Evolutionary conservation across 2,113 vertebrate genomes (phyloP), one percentile per base, ranked within the genome.

Genomic region (Sylvia atricapilla): DNA sequence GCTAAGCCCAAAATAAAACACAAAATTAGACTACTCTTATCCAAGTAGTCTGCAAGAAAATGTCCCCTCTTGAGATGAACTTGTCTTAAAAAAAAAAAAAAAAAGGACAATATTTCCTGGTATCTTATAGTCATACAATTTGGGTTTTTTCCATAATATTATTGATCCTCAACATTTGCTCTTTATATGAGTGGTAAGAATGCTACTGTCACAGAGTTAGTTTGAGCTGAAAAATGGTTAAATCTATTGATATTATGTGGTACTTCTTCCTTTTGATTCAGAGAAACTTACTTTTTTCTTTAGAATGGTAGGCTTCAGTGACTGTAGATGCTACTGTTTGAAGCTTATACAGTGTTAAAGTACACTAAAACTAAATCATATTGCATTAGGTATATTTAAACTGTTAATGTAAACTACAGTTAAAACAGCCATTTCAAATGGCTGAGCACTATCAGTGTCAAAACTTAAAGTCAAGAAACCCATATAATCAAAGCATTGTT

Each of bases 401-500:
- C 39, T 79, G 62, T 41, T 91, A 68, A 78, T 72, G 80, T 66
- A 91, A 92, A n/a, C 63, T 58, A 72, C 30, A n/a, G 35, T 84
- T 90, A 91, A 73, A 93, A 86, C 20, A 93, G 55, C 49, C 43
- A 85, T 62, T 41, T 62, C 50, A 77, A 59, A 91, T 53, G 63
- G 67, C 23, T 90, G 84, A 85, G 72, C 50, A 63, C 59, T 85
- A 73, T 76, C 74, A 83, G 50, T 86, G 59, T 86, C 91, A 95
- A 67, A 83, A 94, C 21, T 68, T 73, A 83, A 82, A 96, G 37
- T 27, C 31, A 63, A 77, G 47, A 80, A 91, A 94, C 35, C 22
- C 33, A 74, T 47, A 83, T 55, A 91, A 94, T 92, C 59, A 94
- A 95, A 95, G 79, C 70, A 89, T 72, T 77, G 15, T 46, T 93